Evolutionary conservation across 2,888 invertebrate species (phyloP).

Genomic region (Philopedon plagiatum): DNA sequence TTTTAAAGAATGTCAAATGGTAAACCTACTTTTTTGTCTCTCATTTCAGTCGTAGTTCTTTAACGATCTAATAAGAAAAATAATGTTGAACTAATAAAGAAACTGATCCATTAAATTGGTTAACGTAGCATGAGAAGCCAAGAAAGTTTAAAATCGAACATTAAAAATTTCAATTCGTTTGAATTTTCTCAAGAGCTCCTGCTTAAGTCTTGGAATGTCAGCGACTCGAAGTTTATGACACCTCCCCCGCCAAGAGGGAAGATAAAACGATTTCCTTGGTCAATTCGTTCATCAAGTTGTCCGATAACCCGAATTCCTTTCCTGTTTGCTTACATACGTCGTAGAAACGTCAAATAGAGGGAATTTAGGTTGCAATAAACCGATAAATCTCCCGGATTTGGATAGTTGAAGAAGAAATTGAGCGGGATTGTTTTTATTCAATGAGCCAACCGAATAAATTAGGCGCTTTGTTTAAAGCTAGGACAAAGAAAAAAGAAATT

Average conservation of each 20-base stretch:
- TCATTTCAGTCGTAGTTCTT: no score
- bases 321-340: constrained; percentile 37
- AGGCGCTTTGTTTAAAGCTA: constrained; percentile 46
- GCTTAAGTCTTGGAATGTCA: constrained; percentile 23
- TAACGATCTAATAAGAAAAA: no score
- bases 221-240: constrained; percentile 41
- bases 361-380: constrained; percentile 46
- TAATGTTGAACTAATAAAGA: no score
- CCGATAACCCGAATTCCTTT: constrained; percentile 43
- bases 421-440: constrained; percentile 47
- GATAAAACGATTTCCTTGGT: constrained; percentile 43
- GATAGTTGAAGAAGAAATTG: constrained; percentile 44
- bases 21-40: no score
- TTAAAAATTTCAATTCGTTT: constrained; percentile 22
- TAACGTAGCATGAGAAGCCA: neutral
- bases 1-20: no score
- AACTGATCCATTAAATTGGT: no score
- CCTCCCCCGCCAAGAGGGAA: constrained; percentile 30
- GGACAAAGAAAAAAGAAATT: constrained; percentile 26
- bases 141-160: constrained; percentile 32
- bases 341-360: constrained; percentile 39
- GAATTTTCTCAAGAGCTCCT: constrained; percentile 19
- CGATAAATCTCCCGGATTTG: constrained; percentile 46
- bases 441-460: constrained; percentile 46
- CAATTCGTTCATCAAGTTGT: constrained; percentile 47